phyloP scores from a whole-genome alignment of 2,113 vertebrate species.

The Sapayoa aenigma region DNA sequence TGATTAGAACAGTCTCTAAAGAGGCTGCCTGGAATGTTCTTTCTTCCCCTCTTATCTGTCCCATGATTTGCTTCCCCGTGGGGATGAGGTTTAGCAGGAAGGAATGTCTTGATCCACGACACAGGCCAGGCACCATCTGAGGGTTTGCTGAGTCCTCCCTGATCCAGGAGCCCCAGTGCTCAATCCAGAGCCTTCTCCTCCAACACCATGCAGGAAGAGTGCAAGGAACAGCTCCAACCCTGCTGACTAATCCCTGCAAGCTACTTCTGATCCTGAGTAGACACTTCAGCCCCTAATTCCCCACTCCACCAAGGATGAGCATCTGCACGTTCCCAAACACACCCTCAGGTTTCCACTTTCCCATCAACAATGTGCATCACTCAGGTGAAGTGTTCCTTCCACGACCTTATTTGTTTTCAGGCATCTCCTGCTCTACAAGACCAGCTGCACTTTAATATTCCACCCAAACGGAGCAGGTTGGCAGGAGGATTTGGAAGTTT shows the following conservation, averaged over 20 bases:
- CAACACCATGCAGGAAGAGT: background rate
- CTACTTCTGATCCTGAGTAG: background rate
- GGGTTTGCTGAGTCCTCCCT: background rate
- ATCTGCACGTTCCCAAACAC: background rate
- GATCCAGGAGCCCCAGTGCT: background rate
- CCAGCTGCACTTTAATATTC: background rate
- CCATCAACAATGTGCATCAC: background rate
- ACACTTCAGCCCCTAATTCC: background rate
- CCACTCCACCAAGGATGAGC: background rate
- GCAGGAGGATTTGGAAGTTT: background rate
- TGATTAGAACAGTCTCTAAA: background rate
- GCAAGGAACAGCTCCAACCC: background rate
- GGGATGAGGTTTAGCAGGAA: background rate
- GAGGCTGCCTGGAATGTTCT: background rate
- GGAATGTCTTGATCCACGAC: background rate
- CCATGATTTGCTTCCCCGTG: background rate
- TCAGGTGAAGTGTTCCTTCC: background rate
- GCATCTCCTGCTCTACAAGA: background rate
- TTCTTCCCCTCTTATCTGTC: background rate
- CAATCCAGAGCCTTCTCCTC: background rate
- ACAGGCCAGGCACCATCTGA: background rate
- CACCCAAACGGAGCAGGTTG: background rate
- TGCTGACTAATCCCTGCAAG: background rate
- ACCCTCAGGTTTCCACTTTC: background rate
- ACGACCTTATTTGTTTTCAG: background rate